These are phyloP conservation scores for Tridacna gigas DNA, from an alignment of 2,888 invertebrate genomes.

Conservation along the genomic window DNA sequence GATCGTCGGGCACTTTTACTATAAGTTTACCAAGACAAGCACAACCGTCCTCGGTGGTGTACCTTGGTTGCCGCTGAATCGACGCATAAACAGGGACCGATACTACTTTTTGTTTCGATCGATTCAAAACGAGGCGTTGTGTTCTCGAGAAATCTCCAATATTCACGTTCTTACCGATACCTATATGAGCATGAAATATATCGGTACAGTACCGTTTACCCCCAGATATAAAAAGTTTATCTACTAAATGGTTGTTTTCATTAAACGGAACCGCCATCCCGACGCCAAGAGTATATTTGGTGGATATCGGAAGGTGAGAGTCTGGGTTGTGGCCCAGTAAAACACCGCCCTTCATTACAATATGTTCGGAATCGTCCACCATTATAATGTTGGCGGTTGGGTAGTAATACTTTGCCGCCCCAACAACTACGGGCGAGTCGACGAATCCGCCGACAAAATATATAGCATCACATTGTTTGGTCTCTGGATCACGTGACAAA, in stretches of 20 bases:
- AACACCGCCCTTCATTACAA: conserved; percentile 65
- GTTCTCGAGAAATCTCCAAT: conserved; percentile 41
- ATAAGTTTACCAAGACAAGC: conserved; percentile 50
- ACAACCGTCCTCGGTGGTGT: conserved; percentile 56
- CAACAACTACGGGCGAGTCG: conserved; percentile 57
- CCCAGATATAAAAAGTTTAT: conserved; percentile 57
- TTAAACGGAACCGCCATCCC: conserved; percentile 69
- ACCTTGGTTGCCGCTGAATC: conserved; percentile 21
- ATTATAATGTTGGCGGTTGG: conserved; percentile 67
- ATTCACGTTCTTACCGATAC: conserved; percentile 27
- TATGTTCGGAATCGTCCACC: conserved; percentile 58
- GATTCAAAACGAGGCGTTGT: conserved; percentile 40
- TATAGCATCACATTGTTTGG: conserved; percentile 57
- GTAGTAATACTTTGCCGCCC: conserved; percentile 64
- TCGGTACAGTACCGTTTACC: conserved; percentile 57
- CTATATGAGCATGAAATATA: conserved; percentile 54
- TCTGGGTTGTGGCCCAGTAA: conserved; percentile 62
- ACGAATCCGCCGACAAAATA: conserved; percentile 62
- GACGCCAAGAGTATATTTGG: conserved; percentile 63
- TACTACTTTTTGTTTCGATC: conserved; percentile 47
- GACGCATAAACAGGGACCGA: conserved; percentile 51
- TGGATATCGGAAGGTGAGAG: conserved; percentile 44
- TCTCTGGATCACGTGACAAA: conserved; percentile 62
- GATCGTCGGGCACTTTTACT: conserved; percentile 42
- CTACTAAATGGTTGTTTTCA: conserved; percentile 52